Conservation (phyloP, 2,888 invertebrate genomes). For the Parnassius glacialis region DNA sequence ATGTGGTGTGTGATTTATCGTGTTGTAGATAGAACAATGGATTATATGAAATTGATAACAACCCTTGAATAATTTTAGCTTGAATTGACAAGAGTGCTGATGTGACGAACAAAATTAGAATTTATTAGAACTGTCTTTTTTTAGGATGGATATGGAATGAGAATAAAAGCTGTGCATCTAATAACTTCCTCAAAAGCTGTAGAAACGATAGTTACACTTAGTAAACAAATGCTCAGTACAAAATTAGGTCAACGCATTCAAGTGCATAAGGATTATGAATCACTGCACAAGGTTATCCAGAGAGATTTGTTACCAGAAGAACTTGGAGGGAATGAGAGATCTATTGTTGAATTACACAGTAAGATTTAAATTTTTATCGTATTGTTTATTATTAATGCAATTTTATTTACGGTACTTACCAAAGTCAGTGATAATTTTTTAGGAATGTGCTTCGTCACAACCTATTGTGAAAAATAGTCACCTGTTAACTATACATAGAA, state of each 20-base stretch:
- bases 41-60: too few relatives aligned
- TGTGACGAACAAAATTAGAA: too few relatives aligned
- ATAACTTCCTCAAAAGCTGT: slow-evolving; percentile 48
- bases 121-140: background rate
- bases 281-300: slow-evolving; percentile 34
- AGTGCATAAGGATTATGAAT: slow-evolving; percentile 40
- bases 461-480: too few relatives aligned
- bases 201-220: slow-evolving; percentile 40
- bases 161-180: slow-evolving; percentile 51
- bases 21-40: too few relatives aligned
- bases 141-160: slow-evolving; percentile 57
- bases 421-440: too few relatives aligned
- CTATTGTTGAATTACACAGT: slow-evolving; percentile 45
- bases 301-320: slow-evolving; percentile 51
- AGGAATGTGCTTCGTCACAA: too few relatives aligned
- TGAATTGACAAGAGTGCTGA: too few relatives aligned
- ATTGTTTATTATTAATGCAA: too few relatives aligned
- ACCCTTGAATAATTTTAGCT: too few relatives aligned
- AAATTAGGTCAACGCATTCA: slow-evolving; percentile 48
- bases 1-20: too few relatives aligned
- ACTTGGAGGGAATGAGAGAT: slow-evolving; percentile 50
- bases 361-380: background rate
- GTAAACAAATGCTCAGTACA: slow-evolving; percentile 48
- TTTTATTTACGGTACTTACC: too few relatives aligned
- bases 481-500: too few relatives aligned